phyloP scores from a whole-genome alignment of 1,140 invertebrate species.

The Paracyclopina nana region DNA sequence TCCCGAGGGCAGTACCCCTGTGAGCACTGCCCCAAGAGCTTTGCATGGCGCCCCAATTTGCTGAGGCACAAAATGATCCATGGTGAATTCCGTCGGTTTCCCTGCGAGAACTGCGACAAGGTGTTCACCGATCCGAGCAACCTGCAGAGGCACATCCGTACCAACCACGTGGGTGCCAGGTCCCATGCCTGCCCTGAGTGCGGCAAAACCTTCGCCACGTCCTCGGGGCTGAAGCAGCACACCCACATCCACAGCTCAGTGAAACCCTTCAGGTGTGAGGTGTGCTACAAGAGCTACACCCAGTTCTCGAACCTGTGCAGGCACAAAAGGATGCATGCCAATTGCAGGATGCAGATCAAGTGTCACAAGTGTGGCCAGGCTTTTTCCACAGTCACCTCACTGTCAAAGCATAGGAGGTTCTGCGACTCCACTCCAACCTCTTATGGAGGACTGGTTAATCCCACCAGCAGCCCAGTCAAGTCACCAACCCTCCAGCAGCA shows the following conservation, averaged over 20 bases:
- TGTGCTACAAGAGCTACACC: conserved; percentile 77
- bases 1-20: conserved; percentile 54
- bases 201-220: conserved; percentile 93
- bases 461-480: conserved; percentile 17
- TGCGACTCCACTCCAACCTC: conserved; percentile 34
- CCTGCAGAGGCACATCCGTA: conserved; percentile 82
- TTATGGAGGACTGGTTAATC: background rate
- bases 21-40: conserved; percentile 58
- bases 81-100: conserved; percentile 41
- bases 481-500: too few species aligned
- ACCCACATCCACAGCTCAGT: conserved; percentile 96
- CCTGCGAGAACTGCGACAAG: conserved; percentile 85
- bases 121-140: conserved; percentile 87
- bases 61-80: conserved; percentile 50
- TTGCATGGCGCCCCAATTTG: conserved; percentile 55
- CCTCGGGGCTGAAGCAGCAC: conserved; percentile 94
- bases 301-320: conserved; percentile 99
- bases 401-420: conserved; percentile 37
- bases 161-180: conserved; percentile 72
- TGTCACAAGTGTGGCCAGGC: conserved; percentile 78
- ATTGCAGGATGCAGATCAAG: conserved; percentile 66
- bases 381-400: conserved; percentile 62
- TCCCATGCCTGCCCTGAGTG: conserved; percentile 91
- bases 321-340: conserved; percentile 94
- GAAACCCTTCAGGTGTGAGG: conserved; percentile 92